phyloP scores from a whole-genome alignment of 1,140 invertebrate species.

The Zaprionus camerounensis region DNA sequence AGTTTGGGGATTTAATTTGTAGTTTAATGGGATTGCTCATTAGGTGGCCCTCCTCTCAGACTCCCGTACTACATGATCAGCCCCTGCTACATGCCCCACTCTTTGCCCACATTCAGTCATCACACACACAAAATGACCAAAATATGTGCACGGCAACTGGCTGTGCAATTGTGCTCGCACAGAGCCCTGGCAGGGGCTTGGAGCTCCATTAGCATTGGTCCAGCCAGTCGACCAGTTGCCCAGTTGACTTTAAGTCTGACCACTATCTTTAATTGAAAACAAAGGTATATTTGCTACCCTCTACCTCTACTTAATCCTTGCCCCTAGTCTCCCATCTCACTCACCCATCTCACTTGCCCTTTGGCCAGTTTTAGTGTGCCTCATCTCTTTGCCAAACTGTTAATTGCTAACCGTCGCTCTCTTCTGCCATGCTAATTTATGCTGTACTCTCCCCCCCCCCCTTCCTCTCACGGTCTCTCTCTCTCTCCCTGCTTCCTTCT shows the following conservation, averaged over 20 bases:
- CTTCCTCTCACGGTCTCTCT: background rate
- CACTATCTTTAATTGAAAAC: slow-evolving; percentile 23
- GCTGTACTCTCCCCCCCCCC: background rate
- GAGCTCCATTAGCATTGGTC: background rate
- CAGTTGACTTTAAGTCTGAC: slow-evolving; percentile 11
- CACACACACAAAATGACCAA: background rate
- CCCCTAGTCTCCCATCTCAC: background rate
- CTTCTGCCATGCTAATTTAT: slow-evolving; percentile 38
- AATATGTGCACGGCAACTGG: slow-evolving; percentile 1
- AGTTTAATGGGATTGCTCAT: slow-evolving; percentile 67
- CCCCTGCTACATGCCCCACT: background rate
- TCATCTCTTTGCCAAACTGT: slow-evolving; percentile 3
- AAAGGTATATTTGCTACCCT: background rate
- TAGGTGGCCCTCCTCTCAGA: slow-evolving; percentile 40
- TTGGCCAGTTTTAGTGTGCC: slow-evolving; percentile 2
- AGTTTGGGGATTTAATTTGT: slow-evolving; percentile 70
- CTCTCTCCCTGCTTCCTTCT: slow-evolving; percentile 6
- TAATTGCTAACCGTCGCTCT: slow-evolving; percentile 27
- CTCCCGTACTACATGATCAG: background rate
- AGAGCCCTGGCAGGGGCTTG: background rate
- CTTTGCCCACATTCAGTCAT: background rate
- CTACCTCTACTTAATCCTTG: background rate
- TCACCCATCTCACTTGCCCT: background rate
- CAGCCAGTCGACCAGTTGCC: too few species aligned
- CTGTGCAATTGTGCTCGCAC: background rate